Conservation (phyloP, 2,888 invertebrate genomes). For the Oxyteleia sp. region DNA sequence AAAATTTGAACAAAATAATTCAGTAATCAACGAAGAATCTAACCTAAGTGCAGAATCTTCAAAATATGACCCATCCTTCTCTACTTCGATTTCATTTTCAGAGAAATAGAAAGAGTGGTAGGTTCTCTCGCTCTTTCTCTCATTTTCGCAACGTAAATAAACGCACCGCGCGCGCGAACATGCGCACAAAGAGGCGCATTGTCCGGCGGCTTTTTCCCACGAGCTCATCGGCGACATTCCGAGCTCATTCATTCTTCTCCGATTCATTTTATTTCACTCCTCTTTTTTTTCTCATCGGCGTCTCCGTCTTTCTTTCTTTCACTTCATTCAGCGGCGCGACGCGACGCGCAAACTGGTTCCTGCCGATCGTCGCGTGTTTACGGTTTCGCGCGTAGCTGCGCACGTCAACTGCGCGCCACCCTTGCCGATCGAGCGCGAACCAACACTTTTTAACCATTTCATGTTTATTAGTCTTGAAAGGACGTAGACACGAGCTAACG, state of each 20-base stretch:
- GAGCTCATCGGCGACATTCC: conserved; percentile 65
- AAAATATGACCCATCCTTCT: too few species aligned
- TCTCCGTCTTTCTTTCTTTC: conserved; percentile 46
- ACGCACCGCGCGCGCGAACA: conserved; percentile 19
- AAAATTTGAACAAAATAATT: too few species aligned
- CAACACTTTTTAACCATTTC: not conserved
- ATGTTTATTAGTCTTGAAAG: too few species aligned
- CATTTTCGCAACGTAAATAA: conserved; percentile 44
- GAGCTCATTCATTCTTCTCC: conserved; percentile 61
- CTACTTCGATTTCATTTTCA: too few species aligned
- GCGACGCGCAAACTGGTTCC: conserved; percentile 52
- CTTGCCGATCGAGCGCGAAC: not conserved
- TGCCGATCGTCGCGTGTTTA: conserved; percentile 48
- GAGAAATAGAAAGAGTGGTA: too few species aligned
- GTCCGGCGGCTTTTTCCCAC: conserved; percentile 61
- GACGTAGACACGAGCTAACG: too few species aligned
- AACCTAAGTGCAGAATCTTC: too few species aligned
- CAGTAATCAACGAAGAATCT: too few species aligned
- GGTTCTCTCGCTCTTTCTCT: not conserved
- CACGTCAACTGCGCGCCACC: conserved; percentile 29
- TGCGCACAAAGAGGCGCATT: conserved; percentile 46
- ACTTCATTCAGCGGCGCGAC: conserved; percentile 49
- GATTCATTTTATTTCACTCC: conserved; percentile 64
- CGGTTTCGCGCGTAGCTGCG: conserved; percentile 40
- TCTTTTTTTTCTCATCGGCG: conserved; percentile 41